Evolutionary conservation across 2,888 invertebrate genomes (phyloP).

Genomic region (Strigamia transsilvanica): DNA sequence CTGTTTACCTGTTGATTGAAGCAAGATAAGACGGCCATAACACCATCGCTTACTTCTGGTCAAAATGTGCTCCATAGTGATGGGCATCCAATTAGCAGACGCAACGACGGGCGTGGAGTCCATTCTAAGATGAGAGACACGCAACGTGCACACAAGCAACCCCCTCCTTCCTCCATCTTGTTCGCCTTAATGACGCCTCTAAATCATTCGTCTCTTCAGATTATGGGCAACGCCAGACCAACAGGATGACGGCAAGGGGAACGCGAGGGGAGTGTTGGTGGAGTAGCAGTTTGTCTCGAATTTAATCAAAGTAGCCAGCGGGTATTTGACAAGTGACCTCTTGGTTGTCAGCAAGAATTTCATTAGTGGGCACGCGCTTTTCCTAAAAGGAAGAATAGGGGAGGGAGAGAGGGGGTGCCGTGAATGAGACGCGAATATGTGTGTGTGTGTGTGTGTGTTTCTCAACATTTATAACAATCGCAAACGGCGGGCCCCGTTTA

Average conservation of each 20-base stretch:
- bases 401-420: conserved; percentile 18
- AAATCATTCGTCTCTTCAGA: conserved; percentile 51
- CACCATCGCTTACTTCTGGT: conserved; percentile 20
- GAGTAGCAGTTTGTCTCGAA: conserved; percentile 51
- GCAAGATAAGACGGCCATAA: conserved; percentile 27
- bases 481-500: conserved; percentile 48
- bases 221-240: conserved; percentile 39
- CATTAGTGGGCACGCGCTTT: conserved; percentile 54
- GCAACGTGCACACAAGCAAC: not conserved
- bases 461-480: conserved; percentile 53
- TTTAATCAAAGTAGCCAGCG: conserved; percentile 53
- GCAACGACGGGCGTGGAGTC: conserved; percentile 35
- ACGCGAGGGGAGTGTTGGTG: conserved; percentile 23
- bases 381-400: conserved; percentile 45
- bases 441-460: conserved; percentile 48
- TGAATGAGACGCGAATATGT: conserved; percentile 51
- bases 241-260: conserved; percentile 28
- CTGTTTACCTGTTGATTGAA: conserved; percentile 49
- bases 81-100: conserved; percentile 46
- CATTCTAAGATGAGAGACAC: conserved; percentile 49
- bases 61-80: conserved; percentile 40
- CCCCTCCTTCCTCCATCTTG: conserved; percentile 44
- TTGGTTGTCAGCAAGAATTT: conserved; percentile 55
- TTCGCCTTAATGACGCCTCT: conserved; percentile 51
- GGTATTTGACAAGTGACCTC: conserved; percentile 55